Evolutionary conservation across 2,797 vertebrate genomes (phyloP), one percentile per base, ranked within the genome.

Genomic region (Gephyroberyx darwinii): DNA sequence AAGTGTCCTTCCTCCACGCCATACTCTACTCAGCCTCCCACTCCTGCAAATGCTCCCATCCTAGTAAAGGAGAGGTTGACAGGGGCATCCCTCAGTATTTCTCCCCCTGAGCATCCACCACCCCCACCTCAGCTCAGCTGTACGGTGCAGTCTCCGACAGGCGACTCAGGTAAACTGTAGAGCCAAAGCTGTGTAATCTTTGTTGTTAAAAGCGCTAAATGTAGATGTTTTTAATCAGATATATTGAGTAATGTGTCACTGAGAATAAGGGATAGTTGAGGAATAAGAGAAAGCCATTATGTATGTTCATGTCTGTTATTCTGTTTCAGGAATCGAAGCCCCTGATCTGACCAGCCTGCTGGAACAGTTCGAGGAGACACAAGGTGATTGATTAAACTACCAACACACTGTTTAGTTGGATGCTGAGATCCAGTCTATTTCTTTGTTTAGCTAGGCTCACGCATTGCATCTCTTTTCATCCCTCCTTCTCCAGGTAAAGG

Each of bases 301-400:
- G 52, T 52, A 13, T 2, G 4, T 60, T 71, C 0, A 52, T 31
- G n/a, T 50, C 19, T 68, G 30, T 61, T 41, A 1, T 52, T 68
- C 5, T 6, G 1, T 67, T 52, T 13, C 60, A 99, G 98, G 96
- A 45, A 98, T 99, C 1, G 95, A 97, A 92, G 97, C 97, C 0
- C 75, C 94, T 0, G 98, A 99, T 87, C 88, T 98, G 83, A 96
- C 95, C 83, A 98, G 96, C 87, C 94, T 99, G 70, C 86, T 99
- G 86, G 96, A 99, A 81, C 96, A 97, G 86, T 99, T 99, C 78
- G 97, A 99, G 86, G 96, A 96, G 86, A 96, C 95, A 47, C 96
- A 96, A 95, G 96, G 97, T 99, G 86, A 66, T 90, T n/a, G 2
- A 8, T 20, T 19, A 53, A 14, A 43, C 43, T 14, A 43, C 33